Base-by-base conservation (phyloP, 2,113 vertebrate genomes). In the Corythaixoides concolor region DNA sequence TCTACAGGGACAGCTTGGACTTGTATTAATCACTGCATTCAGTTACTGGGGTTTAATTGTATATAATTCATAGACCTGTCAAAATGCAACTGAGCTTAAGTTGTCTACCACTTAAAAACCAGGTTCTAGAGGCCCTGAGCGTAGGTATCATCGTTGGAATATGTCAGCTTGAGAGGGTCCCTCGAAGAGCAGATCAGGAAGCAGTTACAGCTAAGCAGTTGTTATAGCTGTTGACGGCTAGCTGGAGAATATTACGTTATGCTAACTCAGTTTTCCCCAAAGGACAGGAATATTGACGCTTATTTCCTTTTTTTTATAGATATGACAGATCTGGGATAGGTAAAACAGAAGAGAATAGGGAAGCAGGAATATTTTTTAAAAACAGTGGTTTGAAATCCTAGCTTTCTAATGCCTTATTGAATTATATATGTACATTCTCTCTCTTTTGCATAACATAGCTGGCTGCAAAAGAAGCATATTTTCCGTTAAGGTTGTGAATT, bases 241-340 rank as follows among this genome's bases (percentile, higher is more conserved):
- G 67, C 91, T 83, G 35, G 82, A 80, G 82, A 88, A 55, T 91
- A 93, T 88, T 93, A 37, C 50, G 41, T 83, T 93, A 77, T 5
- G 2, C 45, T 93, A 97, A 88, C 72, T 95, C 55, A 63, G 7
- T 80, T 94, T 85, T 90, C 47, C 88, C 75, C 82, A 47, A 83
- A 93, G 53, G 90, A 63, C 16, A 66, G 82, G 78, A 80, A 67
- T 52, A 80, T 78, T 88, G 67, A 83, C 0, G 0, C 59, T 89
- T 94, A 74, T 41, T 95, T 95, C 78, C 41, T 60, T 72, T 88
- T 39, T 39, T 52, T 90, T 82, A 53, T 41, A 58, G 56, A 41
- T 77, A 47, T 81, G 83, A 92, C 86, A 90, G 55, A 74, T 89
- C 75, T 86, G 72, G 90, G 75, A 90, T 96, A 86, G 63, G 75